Evolutionary conservation across 2,797 vertebrate genomes (phyloP).

Genomic region (Artibeus lituratus): DNA sequence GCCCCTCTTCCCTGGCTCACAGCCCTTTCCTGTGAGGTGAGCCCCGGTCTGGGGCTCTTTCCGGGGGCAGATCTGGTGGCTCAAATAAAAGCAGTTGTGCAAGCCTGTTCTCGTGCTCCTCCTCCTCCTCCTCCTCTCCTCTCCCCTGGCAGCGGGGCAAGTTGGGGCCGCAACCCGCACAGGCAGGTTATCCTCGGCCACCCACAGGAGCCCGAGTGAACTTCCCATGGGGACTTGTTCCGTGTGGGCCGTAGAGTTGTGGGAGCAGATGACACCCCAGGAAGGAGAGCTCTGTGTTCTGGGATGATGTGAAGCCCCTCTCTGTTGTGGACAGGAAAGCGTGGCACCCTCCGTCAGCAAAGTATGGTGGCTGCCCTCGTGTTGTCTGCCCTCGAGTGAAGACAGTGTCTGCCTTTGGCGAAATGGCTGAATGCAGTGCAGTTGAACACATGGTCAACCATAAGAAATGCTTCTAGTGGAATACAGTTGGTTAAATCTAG

Average conservation of each 20-base stretch:
- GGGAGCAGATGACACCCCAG: neutral
- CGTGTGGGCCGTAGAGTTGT: neutral
- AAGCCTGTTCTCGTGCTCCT: neutral
- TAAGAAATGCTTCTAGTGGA: neutral
- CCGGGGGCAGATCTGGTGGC: neutral
- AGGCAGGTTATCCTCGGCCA: too few relatives aligned
- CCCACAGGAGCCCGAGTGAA: neutral
- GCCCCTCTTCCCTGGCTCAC: neutral
- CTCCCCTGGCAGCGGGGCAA: neutral
- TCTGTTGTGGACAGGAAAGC: too few relatives aligned
- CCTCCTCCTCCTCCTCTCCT: neutral
- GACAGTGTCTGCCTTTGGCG: neutral
- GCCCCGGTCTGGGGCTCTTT: neutral
- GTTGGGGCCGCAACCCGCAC: neutral
- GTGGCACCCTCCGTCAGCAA: neutral
- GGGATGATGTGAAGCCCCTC: neutral
- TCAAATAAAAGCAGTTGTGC: constrained; percentile 43
- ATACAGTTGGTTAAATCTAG: neutral
- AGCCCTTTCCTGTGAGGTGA: neutral
- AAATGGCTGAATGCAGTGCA: neutral
- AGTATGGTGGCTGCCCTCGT: accelerated
- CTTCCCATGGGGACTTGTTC: neutral
- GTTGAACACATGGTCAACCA: neutral
- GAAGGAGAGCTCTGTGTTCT: neutral
- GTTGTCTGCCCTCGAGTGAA: neutral